Evolutionary conservation across 92 coral and sea anemone species (phyloP).

Genomic region (Actinernus sp.): DNA sequence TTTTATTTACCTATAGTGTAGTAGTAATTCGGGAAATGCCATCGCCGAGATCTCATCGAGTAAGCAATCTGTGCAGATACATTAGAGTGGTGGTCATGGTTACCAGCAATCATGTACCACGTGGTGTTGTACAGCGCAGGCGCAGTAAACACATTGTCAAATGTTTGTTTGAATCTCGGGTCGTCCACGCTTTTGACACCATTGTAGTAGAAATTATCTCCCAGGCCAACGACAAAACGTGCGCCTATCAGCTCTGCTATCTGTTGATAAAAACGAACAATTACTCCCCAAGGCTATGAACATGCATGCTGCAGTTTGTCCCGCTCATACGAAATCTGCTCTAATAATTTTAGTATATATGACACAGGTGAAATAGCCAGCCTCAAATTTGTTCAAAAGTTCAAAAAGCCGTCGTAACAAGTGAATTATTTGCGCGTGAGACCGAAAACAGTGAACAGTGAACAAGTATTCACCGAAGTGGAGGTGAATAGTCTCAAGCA

Average conservation of each 20-base stretch:
- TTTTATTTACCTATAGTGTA: constrained; percentile 81
- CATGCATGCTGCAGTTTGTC: no score
- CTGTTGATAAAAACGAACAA: constrained; percentile 31
- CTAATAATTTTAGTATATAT: no score
- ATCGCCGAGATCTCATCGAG: constrained; percentile 73
- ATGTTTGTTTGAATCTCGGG: constrained; percentile 69
- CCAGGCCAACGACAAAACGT: constrained; percentile 75
- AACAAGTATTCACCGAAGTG: no score
- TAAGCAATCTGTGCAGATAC: constrained; percentile 94
- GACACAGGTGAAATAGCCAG: no score
- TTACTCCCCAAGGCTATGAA: no score
- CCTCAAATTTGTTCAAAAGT: no score
- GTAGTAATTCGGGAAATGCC: constrained; percentile 87
- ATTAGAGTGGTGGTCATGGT: constrained; percentile 88
- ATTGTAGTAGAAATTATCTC: constrained; percentile 90
- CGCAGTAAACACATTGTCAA: constrained; percentile 77
- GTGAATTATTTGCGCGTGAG: no score
- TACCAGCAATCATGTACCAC: constrained; percentile 99
- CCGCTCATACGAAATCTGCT: no score
- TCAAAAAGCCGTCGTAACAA: no score
- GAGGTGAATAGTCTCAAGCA: no score
- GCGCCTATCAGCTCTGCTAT: constrained; percentile 45
- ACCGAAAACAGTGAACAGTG: no score
- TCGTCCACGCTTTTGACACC: constrained; percentile 84
- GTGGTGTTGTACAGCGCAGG: constrained; percentile 70